Evolutionary conservation across 2,888 invertebrate species (phyloP), one percentile per base, ranked within the genome.

Genomic region (Dendrolimus pini): DNA sequence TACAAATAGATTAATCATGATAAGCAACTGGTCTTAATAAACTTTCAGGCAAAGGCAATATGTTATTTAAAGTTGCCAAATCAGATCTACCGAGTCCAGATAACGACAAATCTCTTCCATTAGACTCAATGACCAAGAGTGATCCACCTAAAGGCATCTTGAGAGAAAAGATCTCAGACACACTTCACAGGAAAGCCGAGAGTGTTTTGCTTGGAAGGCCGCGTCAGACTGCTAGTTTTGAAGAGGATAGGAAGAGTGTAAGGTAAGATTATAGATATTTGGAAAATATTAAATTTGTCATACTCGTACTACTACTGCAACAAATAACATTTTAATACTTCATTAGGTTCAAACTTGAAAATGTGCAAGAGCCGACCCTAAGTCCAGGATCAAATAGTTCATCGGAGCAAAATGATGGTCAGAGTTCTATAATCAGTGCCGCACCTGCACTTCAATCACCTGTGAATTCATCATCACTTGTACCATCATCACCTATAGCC

Each of bases 241-340:
- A 96, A 61, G 96, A 95, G 52, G 94, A 96, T 60, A 93, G 93
- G 61, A 96, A 96, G 75, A 95, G 94, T 74, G 96, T 96, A 0
- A 81, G 91, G 91, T 90, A 63, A 62, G 64, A 30, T 6, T 30
- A 30, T 30, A 30, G 0, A 30, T 6, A 30, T 30, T 30, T 30
- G 6, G 30, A 18, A 18, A 18, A 30, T 30, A 6, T 6, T 30
- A 30, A 6, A 6, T 30, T 30, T 30, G 6, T 30, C 30, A 30
- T 30, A 30, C 30, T 30, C 30, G 30, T 6, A 30, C 30, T 6
- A 6, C 30, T 6, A 30, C 30, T 30, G 30, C 3, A 30, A 30
- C 6, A 30, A 30, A 30, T 30, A 30, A 30, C 30, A 30, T 30
- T 30, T 30, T 30, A 30, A 47, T 47, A 47, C 18, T 60, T 58